Conservation (phyloP, 2,113 vertebrate genomes). For the Callospermophilus lateralis region DNA sequence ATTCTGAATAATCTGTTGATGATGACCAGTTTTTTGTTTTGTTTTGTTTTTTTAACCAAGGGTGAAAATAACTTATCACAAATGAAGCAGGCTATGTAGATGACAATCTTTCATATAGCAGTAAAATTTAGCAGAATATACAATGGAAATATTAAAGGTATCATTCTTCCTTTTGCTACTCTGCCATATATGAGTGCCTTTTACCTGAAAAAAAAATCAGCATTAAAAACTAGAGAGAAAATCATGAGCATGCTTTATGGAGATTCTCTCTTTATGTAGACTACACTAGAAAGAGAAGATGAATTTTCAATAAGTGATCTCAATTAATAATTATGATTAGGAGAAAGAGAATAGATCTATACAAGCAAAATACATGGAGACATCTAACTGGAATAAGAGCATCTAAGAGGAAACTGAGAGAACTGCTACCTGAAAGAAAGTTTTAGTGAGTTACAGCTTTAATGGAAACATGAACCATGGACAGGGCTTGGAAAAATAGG, state of each 20-base stretch:
- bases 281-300: not conserved
- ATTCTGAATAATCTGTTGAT: not conserved
- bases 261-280: not conserved
- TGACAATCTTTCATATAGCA: not conserved
- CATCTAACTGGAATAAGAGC: not conserved
- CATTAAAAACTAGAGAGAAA: not conserved
- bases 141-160: not conserved
- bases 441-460: not conserved
- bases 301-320: not conserved
- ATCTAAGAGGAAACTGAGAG: not conserved
- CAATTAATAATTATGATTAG: not conserved
- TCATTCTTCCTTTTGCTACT: not conserved
- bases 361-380: not conserved
- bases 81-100: not conserved
- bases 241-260: not conserved
- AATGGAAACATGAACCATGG: not conserved
- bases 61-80: not conserved
- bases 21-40: not conserved
- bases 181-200: not conserved
- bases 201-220: not conserved
- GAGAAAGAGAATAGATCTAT: not conserved
- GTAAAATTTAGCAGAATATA: not conserved
- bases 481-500: not conserved
- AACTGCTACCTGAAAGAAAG: not conserved
- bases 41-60: not conserved